Evolutionary conservation across 2,797 vertebrate species (phyloP).

Genomic region (Epinephelus awoara): DNA sequence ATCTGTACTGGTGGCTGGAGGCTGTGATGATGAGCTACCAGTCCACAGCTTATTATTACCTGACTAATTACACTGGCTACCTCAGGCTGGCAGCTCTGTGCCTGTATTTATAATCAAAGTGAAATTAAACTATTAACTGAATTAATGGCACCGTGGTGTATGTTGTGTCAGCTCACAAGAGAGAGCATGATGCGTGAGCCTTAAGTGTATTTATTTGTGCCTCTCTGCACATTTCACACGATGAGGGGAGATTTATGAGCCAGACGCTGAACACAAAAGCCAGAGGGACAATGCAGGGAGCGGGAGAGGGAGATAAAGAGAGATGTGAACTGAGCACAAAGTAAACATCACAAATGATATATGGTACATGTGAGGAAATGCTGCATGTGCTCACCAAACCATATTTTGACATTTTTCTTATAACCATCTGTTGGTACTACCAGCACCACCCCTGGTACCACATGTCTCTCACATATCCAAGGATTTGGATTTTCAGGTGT

Average conservation of each 20-base stretch:
- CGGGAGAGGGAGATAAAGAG: not conserved
- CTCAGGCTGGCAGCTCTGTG: conserved; percentile 57
- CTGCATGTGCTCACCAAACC: not conserved
- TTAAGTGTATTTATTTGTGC: conserved; percentile 43
- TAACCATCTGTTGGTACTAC: no score
- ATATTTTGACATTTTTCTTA: not conserved
- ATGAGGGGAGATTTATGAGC: conserved; percentile 43
- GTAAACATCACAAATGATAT: conserved; percentile 18
- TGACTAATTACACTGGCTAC: conserved; percentile 76
- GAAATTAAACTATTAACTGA: conserved; percentile 75
- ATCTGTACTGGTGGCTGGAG: conserved; percentile 62
- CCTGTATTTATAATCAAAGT: conserved; percentile 71
- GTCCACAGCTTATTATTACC: conserved; percentile 75
- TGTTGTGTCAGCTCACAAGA: conserved; percentile 59
- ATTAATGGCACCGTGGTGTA: conserved; percentile 56
- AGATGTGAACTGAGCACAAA: conserved; percentile 15
- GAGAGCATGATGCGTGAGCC: conserved; percentile 32
- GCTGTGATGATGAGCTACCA: conserved; percentile 65
- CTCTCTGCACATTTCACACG: conserved; percentile 28
- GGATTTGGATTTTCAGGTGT: not conserved
- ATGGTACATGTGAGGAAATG: not conserved
- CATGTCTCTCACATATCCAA: not conserved
- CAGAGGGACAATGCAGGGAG: conserved; percentile 10
- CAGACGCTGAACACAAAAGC: conserved; percentile 40
- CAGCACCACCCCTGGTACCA: not conserved